Base-by-base conservation (phyloP, 2,888 invertebrate genomes). In the Andrena dorsata region DNA sequence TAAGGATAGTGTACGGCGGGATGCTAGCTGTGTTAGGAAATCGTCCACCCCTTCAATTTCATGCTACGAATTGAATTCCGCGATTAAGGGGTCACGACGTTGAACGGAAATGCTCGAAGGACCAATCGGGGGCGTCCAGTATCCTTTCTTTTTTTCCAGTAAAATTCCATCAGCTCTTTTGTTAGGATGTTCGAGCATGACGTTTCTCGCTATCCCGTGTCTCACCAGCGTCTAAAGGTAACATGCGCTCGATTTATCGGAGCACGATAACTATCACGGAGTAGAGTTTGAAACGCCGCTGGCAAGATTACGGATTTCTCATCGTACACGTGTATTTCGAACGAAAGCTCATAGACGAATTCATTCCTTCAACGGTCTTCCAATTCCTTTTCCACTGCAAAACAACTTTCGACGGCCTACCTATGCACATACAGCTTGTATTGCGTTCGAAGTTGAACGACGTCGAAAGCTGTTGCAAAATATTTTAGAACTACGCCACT, bases 191-290 rank as follows among this genome's bases (percentile, higher is more conserved):
- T 80, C 76, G 63, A 73, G 66, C 76, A 73, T 64, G 75, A 73
- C 68, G 71, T 75, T 82, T 69, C 79, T 84, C 76, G 80, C 74
- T 83, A 66, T 80, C 41, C 74, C 56, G 47, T 70, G 82, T 86
- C 85, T 79, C 83, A 71, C 84, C 80, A 68, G 61, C 73, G 82
- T 88, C 88, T 85, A 83, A 88, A 83, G 88, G 86, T 85, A 87
- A 86, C 88, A 84, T 83, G 79, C 81, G 80, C 79, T 71, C 86
- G 88, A 87, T 86, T 84, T 87, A 83, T 87, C 86, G 86, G 76
- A 76, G 74, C 83, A 79, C 85, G 90, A 90, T 90, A 89, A 90
- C 87, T 83, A 90, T 89, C 86, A 73, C 77, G 58, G 63, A 72
- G 71, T 63, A 82, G 80, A 88, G 86, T 86, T 83, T 79, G 65